These are phyloP conservation scores for Telmatherina bonti DNA, from an alignment of 2,797 vertebrate genomes.

Conservation along the genomic window DNA sequence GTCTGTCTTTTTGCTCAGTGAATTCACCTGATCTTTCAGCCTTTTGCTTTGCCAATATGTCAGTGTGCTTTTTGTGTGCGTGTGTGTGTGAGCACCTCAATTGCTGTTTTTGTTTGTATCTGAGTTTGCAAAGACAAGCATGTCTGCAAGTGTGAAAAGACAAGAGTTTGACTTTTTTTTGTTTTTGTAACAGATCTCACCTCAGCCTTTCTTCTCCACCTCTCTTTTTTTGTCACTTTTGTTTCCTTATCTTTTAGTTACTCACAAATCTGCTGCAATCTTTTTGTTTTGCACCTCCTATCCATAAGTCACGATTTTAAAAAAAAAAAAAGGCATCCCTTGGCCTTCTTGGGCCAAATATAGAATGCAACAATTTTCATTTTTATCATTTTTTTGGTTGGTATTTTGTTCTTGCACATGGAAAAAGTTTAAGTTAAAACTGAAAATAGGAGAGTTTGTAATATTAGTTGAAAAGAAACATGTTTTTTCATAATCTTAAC, in stretches of 20 bases:
- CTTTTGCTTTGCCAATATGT: slow-evolving; percentile 61
- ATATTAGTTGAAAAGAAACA: slow-evolving; percentile 23
- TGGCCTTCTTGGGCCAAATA: slow-evolving; percentile 59
- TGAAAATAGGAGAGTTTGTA: slow-evolving; percentile 38
- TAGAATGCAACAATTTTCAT: slow-evolving; percentile 40
- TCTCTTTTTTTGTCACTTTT: slow-evolving; percentile 52
- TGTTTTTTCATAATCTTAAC: slow-evolving; percentile 9
- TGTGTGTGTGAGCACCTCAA: slow-evolving; percentile 35
- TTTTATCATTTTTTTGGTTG: slow-evolving; percentile 20
- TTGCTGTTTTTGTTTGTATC: slow-evolving; percentile 56
- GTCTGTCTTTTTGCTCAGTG: slow-evolving; percentile 53
- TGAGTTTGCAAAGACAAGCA: slow-evolving; percentile 47
- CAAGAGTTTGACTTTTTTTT: slow-evolving; percentile 64
- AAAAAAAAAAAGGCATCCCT: slow-evolving; percentile 37
- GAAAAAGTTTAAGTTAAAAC: slow-evolving; percentile 39
- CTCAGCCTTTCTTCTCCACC: slow-evolving; percentile 53
- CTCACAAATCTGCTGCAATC: slow-evolving; percentile 46
- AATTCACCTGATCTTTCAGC: slow-evolving; percentile 73
- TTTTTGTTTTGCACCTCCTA: slow-evolving; percentile 27
- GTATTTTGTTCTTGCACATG: slow-evolving; percentile 1
- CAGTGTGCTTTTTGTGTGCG: slow-evolving; percentile 23
- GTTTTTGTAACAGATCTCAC: slow-evolving; percentile 52
- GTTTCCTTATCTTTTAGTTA: slow-evolving; percentile 50
- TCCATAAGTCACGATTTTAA: slow-evolving; percentile 38
- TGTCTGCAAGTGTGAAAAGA: slow-evolving; percentile 47